Conservation (phyloP, 2,797 vertebrate species). For the Limnodromus scolopaceus region DNA sequence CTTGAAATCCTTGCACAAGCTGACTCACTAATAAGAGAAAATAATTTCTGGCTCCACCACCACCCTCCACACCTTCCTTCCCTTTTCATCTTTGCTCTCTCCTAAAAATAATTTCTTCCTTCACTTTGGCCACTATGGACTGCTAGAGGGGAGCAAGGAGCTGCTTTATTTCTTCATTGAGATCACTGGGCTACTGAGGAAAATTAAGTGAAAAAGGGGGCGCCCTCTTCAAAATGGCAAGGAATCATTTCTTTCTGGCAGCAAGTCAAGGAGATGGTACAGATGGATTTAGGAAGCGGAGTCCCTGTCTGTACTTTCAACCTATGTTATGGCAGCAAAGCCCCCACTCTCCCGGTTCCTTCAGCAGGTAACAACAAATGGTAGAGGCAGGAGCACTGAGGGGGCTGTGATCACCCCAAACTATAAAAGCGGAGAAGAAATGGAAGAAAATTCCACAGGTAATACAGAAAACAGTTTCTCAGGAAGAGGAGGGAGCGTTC, state of each 20-base stretch:
- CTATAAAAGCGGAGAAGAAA: background rate
- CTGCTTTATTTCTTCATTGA: background rate
- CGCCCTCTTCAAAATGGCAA: background rate
- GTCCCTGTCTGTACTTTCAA: background rate
- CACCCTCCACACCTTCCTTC: background rate
- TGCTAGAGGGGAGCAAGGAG: background rate
- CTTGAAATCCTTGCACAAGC: background rate
- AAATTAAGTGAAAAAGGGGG: background rate
- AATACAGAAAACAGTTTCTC: background rate
- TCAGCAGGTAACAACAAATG: background rate
- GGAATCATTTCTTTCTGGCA: background rate
- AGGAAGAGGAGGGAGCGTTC: background rate
- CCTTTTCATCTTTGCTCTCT: background rate
- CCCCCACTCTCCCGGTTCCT: accelerated
- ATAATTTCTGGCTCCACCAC: background rate
- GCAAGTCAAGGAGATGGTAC: background rate
- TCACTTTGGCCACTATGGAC: background rate
- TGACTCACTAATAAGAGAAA: background rate
- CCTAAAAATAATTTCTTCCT: background rate
- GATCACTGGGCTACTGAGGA: background rate
- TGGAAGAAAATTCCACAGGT: background rate
- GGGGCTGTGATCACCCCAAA: background rate
- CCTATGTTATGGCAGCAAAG: background rate
- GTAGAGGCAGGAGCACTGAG: background rate
- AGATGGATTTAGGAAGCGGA: background rate